Conservation (phyloP, 2,888 invertebrate genomes). For the Orthosia gracilis region DNA sequence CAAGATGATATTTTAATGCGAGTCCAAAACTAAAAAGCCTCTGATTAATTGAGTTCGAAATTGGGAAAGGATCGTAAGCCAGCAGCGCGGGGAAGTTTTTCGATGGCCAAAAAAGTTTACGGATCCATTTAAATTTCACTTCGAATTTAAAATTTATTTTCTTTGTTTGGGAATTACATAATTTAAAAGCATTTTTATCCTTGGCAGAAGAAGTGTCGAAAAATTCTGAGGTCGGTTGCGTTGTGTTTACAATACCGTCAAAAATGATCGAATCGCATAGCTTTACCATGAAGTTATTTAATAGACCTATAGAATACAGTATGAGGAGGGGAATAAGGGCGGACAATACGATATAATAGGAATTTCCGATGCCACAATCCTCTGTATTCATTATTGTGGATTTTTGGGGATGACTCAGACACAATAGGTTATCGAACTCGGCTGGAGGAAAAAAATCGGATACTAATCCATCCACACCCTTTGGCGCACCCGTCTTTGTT, state of each 20-base stretch:
- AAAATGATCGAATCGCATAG: conserved; percentile 20
- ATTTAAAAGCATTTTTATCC: neutral
- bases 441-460: conserved; percentile 60
- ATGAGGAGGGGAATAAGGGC: conserved; percentile 35
- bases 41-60: conserved; percentile 35
- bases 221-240: neutral
- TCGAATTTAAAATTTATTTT: conserved; percentile 6
- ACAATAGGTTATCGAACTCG: conserved; percentile 71
- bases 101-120: neutral
- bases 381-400: conserved; percentile 66
- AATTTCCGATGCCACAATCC: conserved; percentile 62
- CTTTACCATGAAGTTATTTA: conserved; percentile 39
- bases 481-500: conserved; percentile 61
- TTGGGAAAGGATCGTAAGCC: conserved; percentile 4
- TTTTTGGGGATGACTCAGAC: conserved; percentile 73
- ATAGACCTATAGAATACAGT: conserved; percentile 39
- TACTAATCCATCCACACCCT: conserved; percentile 65
- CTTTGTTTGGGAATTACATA: neutral
- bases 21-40: neutral
- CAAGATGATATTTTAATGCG: conserved; percentile 25
- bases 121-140: conserved; percentile 4
- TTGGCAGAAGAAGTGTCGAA: neutral
- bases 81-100: neutral
- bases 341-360: conserved; percentile 57
- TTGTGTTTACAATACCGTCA: conserved; percentile 7